Conservation (phyloP, 2,888 invertebrate species). For the Junonia oenone region DNA sequence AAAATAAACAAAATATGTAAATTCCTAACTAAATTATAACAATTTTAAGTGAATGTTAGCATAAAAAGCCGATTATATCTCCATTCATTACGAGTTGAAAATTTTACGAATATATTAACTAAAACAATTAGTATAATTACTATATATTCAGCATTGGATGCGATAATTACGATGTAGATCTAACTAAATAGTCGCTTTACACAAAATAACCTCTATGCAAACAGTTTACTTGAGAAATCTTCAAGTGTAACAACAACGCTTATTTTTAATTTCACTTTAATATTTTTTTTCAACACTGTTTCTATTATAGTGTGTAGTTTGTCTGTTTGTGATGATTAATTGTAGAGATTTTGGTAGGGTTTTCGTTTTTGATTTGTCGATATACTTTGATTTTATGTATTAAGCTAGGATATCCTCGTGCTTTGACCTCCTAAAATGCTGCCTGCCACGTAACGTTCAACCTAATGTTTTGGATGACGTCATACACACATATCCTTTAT, state of each 20-base stretch:
- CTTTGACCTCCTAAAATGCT: no score
- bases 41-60: background rate
- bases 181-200: background rate
- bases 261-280: background rate
- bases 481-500: no score
- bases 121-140: background rate
- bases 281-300: background rate
- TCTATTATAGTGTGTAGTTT: no score
- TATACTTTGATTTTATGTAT: no score
- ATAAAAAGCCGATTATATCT: background rate
- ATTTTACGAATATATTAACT: background rate
- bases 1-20: background rate
- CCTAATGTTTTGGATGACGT: no score
- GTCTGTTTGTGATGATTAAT: background rate
- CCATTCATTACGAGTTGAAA: background rate
- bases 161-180: background rate
- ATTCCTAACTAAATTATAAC: background rate
- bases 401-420: no score
- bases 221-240: background rate
- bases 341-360: no score
- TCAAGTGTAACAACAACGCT: background rate
- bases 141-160: background rate
- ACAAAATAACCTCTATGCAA: background rate
- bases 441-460: no score
- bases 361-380: no score